These are phyloP conservation scores for Aleiodes testaceus DNA, from an alignment of 2,888 invertebrate genomes.

Conservation along the genomic window DNA sequence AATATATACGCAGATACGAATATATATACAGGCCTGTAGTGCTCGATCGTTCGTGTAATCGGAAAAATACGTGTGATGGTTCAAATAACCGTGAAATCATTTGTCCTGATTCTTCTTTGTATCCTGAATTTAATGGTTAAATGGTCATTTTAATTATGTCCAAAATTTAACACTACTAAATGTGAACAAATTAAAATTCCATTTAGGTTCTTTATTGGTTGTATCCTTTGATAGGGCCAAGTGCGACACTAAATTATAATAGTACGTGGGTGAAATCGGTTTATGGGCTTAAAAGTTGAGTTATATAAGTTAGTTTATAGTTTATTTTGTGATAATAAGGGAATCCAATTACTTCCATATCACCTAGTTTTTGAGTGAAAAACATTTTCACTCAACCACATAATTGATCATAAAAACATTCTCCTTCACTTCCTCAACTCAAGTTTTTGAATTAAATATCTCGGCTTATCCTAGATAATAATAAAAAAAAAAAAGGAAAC, in stretches of 20 bases:
- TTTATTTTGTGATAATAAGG: too few relatives aligned
- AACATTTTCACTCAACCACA: background rate
- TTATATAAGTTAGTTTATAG: too few relatives aligned
- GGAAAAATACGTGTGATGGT: constrained; percentile 23
- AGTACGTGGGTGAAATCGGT: too few relatives aligned
- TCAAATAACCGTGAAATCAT: constrained; percentile 27
- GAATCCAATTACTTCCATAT: too few relatives aligned
- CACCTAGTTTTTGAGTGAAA: too few relatives aligned
- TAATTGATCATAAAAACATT: background rate
- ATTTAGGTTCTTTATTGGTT: too few relatives aligned
- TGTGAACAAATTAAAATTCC: too few relatives aligned
- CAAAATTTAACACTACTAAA: too few relatives aligned
- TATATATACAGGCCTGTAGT: constrained; percentile 16
- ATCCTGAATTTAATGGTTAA: background rate
- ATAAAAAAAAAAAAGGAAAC: background rate
- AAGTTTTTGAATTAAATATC: constrained; percentile 2
- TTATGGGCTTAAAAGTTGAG: too few relatives aligned
- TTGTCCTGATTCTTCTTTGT: background rate
- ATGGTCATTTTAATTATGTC: background rate
- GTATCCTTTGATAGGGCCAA: too few relatives aligned
- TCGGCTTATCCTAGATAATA: background rate
- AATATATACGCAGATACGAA: constrained; percentile 22
- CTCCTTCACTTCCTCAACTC: background rate
- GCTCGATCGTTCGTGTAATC: constrained; percentile 34
- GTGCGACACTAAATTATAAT: too few relatives aligned